Percentiles rank a stretch among this genome's conserved stretches.
Evolutionary conservation across 2,888 invertebrate species (phyloP).

Genomic region (Epiblema foenella): DNA sequence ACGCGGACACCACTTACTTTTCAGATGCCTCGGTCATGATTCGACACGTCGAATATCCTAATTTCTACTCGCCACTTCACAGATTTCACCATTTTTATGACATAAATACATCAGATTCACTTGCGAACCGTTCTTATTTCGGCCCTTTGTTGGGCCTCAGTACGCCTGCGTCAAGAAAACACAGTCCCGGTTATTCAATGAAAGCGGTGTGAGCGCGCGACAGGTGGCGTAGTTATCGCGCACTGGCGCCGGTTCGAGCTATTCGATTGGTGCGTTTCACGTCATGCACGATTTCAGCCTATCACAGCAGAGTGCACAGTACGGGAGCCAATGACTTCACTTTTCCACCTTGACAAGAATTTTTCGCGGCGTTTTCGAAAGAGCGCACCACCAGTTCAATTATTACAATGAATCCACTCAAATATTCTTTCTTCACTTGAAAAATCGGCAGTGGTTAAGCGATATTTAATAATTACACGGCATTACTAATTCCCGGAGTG

Average conservation of each 20-base stretch:
- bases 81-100: slow-evolving; percentile 93
- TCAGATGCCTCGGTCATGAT: slow-evolving; percentile 97
- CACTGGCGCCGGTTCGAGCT: slow-evolving; percentile 54
- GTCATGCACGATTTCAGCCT: slow-evolving; percentile 59
- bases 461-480: not conserved
- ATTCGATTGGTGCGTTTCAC: slow-evolving; percentile 61
- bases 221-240: slow-evolving; percentile 80
- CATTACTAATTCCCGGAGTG: slow-evolving; percentile 1
- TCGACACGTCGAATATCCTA: slow-evolving; percentile 93
- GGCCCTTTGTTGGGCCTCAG: slow-evolving; percentile 84
- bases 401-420: slow-evolving; percentile 44
- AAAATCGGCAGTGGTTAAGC: slow-evolving; percentile 4
- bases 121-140: slow-evolving; percentile 80
- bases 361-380: slow-evolving; percentile 67
- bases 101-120: slow-evolving; percentile 89
- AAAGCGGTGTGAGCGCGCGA: slow-evolving; percentile 72
- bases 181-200: slow-evolving; percentile 82
- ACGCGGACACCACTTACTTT: slow-evolving; percentile 88
- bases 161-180: slow-evolving; percentile 81
- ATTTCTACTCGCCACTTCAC: slow-evolving; percentile 92
- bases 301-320: slow-evolving; percentile 55
- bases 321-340: slow-evolving; percentile 62
- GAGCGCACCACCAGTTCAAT: slow-evolving; percentile 51
- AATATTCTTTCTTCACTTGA: not conserved
- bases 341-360: slow-evolving; percentile 52